Conservation (phyloP, 2,797 vertebrate genomes). For the Pangasius mekongensis region DNA sequence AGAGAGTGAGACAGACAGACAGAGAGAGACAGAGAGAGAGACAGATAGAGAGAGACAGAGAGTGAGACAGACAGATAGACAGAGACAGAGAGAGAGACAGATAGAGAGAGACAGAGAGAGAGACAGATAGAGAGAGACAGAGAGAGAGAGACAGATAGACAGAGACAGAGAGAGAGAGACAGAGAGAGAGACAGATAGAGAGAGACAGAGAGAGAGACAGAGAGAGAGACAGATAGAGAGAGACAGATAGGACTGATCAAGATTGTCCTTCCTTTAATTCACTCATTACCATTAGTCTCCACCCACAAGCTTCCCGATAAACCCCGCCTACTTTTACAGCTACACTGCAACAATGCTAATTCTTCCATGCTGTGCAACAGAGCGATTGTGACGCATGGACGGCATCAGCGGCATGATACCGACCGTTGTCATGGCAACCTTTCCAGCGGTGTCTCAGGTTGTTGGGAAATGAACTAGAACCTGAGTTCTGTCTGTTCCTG, state of each 20-base stretch:
- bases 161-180: too few species aligned
- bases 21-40: not conserved
- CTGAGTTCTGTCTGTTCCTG: not conserved
- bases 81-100: not conserved
- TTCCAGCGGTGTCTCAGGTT: not conserved
- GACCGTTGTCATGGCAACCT: not conserved
- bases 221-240: not conserved
- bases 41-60: too few species aligned
- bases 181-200: not conserved
- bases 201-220: not conserved
- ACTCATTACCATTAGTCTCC: not conserved
- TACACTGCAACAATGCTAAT: not conserved
- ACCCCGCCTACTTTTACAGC: not conserved
- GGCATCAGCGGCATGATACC: too few species aligned
- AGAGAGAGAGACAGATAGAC: too few species aligned
- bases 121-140: not conserved
- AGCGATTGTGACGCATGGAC: too few species aligned
- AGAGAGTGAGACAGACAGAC: not conserved
- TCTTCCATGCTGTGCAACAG: not conserved
- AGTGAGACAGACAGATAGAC: too few species aligned
- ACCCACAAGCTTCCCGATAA: not conserved
- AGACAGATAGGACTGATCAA: not conserved
- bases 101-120: not conserved
- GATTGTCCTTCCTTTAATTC: not conserved
- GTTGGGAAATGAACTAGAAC: not conserved